These are phyloP conservation scores for Chloroceryle amazona DNA, from an alignment of 2,797 vertebrate species.

Conservation along the genomic window DNA sequence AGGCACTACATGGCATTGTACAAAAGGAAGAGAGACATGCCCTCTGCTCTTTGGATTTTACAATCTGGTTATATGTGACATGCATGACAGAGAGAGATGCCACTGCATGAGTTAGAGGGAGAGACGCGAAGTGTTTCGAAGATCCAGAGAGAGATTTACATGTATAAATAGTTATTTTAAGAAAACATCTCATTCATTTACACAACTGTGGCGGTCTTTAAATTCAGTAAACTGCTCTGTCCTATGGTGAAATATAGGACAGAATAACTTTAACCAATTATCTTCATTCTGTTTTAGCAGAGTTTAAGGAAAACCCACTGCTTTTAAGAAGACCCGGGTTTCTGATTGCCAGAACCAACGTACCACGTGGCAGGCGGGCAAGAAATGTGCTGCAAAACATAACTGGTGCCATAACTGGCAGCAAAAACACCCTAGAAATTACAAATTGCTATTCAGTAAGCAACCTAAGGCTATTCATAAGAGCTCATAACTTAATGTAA, in stretches of 20 bases:
- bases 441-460: not conserved
- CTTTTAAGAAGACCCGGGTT: not conserved
- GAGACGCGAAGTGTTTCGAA: not conserved
- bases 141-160: constrained; percentile 46
- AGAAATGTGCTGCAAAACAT: fast-evolving
- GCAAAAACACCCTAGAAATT: not conserved
- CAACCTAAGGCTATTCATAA: not conserved
- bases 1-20: not conserved
- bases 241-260: not conserved
- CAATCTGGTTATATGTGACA: constrained; percentile 4
- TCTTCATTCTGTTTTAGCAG: no score
- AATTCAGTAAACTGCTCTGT: constrained; percentile 11
- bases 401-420: fast-evolving
- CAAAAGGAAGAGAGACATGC: not conserved
- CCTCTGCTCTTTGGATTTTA: constrained; percentile 39
- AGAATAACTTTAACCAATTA: not conserved
- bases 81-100: constrained; percentile 35
- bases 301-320: constrained; percentile 31
- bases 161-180: constrained; percentile 54
- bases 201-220: constrained; percentile 21
- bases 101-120: constrained; percentile 25
- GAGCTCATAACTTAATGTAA: fast-evolving
- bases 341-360: not conserved
- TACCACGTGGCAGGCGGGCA: not conserved
- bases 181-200: constrained; percentile 49